Conservation (phyloP, 2,888 invertebrate species). For the Cerastis rubricosa region DNA sequence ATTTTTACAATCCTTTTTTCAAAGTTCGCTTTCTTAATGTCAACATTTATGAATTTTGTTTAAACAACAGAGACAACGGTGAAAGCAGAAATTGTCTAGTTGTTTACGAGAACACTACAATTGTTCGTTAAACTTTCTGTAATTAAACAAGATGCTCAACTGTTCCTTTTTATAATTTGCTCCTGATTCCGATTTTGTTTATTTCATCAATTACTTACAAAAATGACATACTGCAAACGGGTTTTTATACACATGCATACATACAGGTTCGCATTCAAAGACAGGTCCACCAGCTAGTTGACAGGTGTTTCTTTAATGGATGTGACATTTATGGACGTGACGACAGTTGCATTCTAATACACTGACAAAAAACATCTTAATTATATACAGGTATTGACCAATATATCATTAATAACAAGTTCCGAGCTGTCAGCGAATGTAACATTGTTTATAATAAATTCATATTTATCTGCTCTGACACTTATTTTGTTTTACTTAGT, state of each 20-base stretch:
- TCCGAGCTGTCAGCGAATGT: slow-evolving; percentile 17
- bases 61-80: slow-evolving; percentile 34
- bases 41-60: slow-evolving; percentile 26
- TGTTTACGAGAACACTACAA: slow-evolving; percentile 22
- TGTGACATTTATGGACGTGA: slow-evolving; percentile 13
- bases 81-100: slow-evolving; percentile 27
- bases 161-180: slow-evolving; percentile 10
- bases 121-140: slow-evolving; percentile 25
- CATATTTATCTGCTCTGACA: slow-evolving; percentile 30
- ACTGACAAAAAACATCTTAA: slow-evolving; percentile 6
- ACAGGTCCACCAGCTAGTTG: slow-evolving; percentile 6
- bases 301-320: slow-evolving; percentile 29
- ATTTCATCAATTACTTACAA: not conserved
- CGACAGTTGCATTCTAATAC: slow-evolving; percentile 16
- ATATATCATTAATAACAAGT: slow-evolving; percentile 5
- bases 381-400: slow-evolving; percentile 11
- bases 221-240: not conserved
- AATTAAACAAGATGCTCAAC: not conserved
- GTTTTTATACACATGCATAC: not conserved
- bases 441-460: slow-evolving; percentile 22
- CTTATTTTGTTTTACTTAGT: slow-evolving; percentile 38
- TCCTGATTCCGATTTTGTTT: not conserved
- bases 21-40: slow-evolving; percentile 20
- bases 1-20: slow-evolving; percentile 21
- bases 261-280: slow-evolving; percentile 10